Percentiles rank a stretch among this genome's conserved stretches.
Evolutionary conservation across 2,888 invertebrate genomes (phyloP).

Genomic region (Meiosimyza platycephala): DNA sequence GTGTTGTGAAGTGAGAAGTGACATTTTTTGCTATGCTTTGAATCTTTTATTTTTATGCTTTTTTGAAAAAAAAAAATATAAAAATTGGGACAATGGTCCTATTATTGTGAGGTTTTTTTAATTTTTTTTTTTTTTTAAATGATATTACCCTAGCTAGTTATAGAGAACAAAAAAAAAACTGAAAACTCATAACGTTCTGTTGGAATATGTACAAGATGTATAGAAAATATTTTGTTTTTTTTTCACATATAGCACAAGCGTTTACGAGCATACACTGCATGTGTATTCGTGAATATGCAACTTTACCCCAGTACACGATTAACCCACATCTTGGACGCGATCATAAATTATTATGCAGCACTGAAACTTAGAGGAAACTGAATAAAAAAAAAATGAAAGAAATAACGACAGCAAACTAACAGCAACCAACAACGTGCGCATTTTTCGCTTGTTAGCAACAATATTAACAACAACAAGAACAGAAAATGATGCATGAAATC

Average conservation of each 20-base stretch:
- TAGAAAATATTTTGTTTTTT: too few species aligned
- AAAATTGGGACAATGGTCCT: too few species aligned
- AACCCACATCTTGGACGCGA: slow-evolving; percentile 68
- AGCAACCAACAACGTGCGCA: slow-evolving; percentile 15
- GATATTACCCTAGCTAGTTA: not conserved
- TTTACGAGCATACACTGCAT: not conserved
- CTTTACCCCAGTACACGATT: slow-evolving; percentile 67
- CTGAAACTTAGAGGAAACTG: not conserved
- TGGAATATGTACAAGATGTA: too few species aligned
- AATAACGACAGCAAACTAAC: slow-evolving; percentile 2
- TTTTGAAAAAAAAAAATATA: too few species aligned
- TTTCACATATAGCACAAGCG: too few species aligned
- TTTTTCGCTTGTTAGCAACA: slow-evolving; percentile 17
- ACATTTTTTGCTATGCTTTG: slow-evolving; percentile 13
- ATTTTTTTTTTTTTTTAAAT: too few species aligned
- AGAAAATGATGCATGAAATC: not conserved
- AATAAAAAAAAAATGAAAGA: not conserved
- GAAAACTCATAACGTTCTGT: too few species aligned
- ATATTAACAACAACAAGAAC: slow-evolving; percentile 18
- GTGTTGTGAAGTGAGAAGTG: not conserved
- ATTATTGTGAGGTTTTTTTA: too few species aligned
- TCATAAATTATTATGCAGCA: slow-evolving; percentile 66
- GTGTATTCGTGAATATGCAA: slow-evolving; percentile 10
- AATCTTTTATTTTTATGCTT: too few species aligned
- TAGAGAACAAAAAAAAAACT: not conserved